Evolutionary conservation across 2,888 invertebrate species (phyloP).

Genomic region (Drosophila demipolita): DNA sequence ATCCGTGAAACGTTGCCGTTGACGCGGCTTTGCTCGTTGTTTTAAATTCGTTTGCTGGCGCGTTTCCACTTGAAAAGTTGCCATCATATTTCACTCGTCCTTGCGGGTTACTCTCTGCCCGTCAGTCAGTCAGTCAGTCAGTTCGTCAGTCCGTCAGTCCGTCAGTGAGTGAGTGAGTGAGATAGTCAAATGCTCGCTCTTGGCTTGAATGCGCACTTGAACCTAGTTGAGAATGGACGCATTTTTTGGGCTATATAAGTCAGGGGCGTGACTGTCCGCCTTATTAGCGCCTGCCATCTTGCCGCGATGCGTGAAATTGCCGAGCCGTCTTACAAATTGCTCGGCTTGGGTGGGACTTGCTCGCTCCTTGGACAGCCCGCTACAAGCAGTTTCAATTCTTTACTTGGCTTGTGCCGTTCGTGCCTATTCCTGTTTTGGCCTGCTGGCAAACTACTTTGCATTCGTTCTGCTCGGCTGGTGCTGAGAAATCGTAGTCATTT

Average conservation of each 20-base stretch:
- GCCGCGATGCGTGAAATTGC: conserved; percentile 72
- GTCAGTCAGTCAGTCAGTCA: conserved; percentile 27
- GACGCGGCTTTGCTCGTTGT: conserved; percentile 53
- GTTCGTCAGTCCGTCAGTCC: not conserved
- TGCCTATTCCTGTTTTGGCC: not conserved
- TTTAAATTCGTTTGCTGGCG: conserved; percentile 79
- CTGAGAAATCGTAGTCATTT: conserved; percentile 78
- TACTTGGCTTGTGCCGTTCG: not conserved
- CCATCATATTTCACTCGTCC: conserved; percentile 79
- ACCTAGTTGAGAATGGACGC: conserved; percentile 44
- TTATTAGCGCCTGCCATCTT: conserved; percentile 76
- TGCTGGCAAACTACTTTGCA: conserved; percentile 69
- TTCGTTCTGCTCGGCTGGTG: conserved; percentile 72
- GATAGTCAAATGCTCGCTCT: conserved; percentile 3
- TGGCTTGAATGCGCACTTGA: conserved; percentile 23
- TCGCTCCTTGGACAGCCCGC: conserved; percentile 3
- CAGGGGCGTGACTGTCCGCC: conserved; percentile 70
- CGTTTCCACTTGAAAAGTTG: conserved; percentile 82
- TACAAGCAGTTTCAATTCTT: conserved; percentile 14
- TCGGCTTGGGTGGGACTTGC: conserved; percentile 14
- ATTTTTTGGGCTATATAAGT: conserved; percentile 49
- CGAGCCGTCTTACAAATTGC: conserved; percentile 56
- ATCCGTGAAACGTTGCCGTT: conserved; percentile 36
- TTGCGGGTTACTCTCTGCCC: conserved; percentile 23
- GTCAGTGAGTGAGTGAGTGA: conserved; percentile 5